A percentile compares a stretch with the other conserved stretches of the same genome.
Conservation (phyloP, 2,888 invertebrate genomes). For the Pherbina coryleti region DNA sequence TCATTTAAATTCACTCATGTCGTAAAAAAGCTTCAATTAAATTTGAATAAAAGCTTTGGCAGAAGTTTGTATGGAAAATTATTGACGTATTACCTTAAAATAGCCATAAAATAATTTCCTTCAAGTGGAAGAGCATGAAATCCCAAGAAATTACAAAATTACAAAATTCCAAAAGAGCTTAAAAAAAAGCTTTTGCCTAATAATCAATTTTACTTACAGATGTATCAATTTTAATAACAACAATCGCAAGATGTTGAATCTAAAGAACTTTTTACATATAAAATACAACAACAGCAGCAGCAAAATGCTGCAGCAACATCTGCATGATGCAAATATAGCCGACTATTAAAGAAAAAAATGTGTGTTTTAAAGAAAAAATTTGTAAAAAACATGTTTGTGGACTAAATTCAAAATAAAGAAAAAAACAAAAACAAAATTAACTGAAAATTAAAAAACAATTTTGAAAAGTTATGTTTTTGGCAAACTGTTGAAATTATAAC, state of each 20-base stretch:
- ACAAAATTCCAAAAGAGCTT: background rate
- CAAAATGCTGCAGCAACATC: slow-evolving; percentile 37
- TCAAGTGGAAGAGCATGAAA: too few species aligned
- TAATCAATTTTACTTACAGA: background rate
- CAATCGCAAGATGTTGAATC: slow-evolving; percentile 3
- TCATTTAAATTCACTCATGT: too few species aligned
- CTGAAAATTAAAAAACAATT: slow-evolving; percentile 23
- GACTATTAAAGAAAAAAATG: slow-evolving; percentile 20
- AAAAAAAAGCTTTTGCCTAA: background rate
- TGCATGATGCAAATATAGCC: slow-evolving; percentile 1
- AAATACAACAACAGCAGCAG: slow-evolving; percentile 23
- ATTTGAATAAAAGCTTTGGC: too few species aligned
- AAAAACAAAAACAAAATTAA: slow-evolving; percentile 18
- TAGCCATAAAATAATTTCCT: too few species aligned
- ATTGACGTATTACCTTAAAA: too few species aligned
- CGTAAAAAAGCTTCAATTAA: too few species aligned
- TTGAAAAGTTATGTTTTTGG: slow-evolving; percentile 31
- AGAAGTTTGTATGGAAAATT: too few species aligned
- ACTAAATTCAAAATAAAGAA: slow-evolving; percentile 19
- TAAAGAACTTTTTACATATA: background rate
- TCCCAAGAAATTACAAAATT: background rate
- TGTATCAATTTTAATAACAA: background rate
- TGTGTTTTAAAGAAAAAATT: slow-evolving; percentile 11
- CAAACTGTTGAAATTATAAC: background rate
- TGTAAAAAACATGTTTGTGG: background rate